phyloP scores from a whole-genome alignment of 2,797 vertebrate species.

The Sebastes goodei region DNA sequence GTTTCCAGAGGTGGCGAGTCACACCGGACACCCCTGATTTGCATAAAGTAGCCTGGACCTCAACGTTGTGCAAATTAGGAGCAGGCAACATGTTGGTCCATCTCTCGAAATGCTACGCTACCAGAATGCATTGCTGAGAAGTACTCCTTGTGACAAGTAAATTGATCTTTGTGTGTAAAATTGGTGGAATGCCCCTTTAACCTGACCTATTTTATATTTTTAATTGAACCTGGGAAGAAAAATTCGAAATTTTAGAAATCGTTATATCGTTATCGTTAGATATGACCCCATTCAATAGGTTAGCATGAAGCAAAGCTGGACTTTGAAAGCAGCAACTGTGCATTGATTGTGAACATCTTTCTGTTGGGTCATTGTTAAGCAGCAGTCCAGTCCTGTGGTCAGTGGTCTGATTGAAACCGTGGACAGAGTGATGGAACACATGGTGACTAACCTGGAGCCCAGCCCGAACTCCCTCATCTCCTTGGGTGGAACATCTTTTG shows the following conservation, averaged over 20 bases:
- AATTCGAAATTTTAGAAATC: background rate
- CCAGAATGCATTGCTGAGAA: too few relatives aligned
- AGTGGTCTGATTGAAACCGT: conserved; percentile 87
- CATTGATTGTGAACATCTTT: background rate
- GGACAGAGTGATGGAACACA: conserved; percentile 88
- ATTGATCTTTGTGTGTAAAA: background rate
- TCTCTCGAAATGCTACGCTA: too few relatives aligned
- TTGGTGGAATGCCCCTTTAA: background rate
- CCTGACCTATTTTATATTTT: background rate
- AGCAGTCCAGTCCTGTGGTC: conserved; percentile 78
- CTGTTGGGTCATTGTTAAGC: conserved; percentile 19
- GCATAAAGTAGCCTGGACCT: too few relatives aligned
- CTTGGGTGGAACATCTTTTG: conserved; percentile 85
- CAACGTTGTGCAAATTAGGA: too few relatives aligned
- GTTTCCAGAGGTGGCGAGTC: too few relatives aligned
- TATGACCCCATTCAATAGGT: background rate
- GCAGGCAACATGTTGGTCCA: too few relatives aligned
- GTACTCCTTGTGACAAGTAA: background rate
- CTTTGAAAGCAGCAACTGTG: background rate
- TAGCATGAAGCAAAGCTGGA: background rate
- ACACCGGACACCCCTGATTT: too few relatives aligned
- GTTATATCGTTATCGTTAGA: background rate
- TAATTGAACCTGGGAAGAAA: background rate
- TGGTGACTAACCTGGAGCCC: conserved; percentile 82
- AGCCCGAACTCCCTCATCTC: conserved; percentile 61